Conservation (phyloP, 2,888 invertebrate species). For the Leptopilina syphax region DNA sequence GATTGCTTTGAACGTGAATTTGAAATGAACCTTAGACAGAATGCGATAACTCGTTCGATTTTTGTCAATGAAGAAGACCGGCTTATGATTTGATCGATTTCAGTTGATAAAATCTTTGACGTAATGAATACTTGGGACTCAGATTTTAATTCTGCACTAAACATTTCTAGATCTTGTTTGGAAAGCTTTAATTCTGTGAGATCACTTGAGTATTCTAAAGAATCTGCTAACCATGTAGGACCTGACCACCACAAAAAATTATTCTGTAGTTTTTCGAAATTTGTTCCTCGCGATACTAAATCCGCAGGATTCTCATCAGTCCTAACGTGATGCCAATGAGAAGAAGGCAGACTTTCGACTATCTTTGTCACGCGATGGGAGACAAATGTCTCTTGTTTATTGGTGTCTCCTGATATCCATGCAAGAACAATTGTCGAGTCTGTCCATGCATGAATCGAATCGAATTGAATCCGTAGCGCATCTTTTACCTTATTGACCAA, state of each 20-base stretch:
- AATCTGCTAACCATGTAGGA: slow-evolving; percentile 43
- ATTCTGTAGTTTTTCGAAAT: slow-evolving; percentile 37
- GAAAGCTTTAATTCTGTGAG: neutral
- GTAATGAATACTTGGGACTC: neutral
- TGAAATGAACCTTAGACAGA: slow-evolving; percentile 40
- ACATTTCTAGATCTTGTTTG: neutral
- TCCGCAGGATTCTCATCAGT: slow-evolving; percentile 59
- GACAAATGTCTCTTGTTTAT: slow-evolving; percentile 52
- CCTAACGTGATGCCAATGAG: slow-evolving; percentile 54
- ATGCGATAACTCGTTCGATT: slow-evolving; percentile 44
- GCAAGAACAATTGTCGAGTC: no score
- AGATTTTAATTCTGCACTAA: neutral
- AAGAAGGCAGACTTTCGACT: slow-evolving; percentile 44
- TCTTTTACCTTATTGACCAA: no score
- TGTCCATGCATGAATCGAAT: no score
- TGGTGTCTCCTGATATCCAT: no score
- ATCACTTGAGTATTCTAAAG: neutral
- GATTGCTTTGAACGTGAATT: slow-evolving; percentile 10
- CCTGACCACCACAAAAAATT: slow-evolving; percentile 58
- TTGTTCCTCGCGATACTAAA: slow-evolving; percentile 55
- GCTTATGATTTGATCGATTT: slow-evolving; percentile 4
- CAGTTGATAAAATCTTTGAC: neutral
- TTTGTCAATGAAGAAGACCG: slow-evolving; percentile 6
- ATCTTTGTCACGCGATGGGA: slow-evolving; percentile 55
- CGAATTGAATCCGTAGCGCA: no score